These are phyloP conservation scores for Salminus brasiliensis DNA, from an alignment of 2,113 vertebrate genomes.

Conservation along the genomic window DNA sequence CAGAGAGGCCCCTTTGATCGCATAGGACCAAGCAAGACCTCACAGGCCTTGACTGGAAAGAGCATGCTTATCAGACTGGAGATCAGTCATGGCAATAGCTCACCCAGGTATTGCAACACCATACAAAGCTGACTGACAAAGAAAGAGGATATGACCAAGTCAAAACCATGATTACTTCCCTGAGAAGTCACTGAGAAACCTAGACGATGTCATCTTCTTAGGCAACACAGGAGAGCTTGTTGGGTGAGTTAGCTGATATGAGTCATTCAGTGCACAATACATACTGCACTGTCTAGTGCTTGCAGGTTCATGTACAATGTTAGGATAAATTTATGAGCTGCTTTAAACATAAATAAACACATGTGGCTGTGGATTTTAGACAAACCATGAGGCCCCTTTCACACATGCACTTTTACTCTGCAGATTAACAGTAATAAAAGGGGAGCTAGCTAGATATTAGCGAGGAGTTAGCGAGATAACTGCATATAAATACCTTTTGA, in stretches of 20 bases:
- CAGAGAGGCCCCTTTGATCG: not conserved
- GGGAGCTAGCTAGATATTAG: too few species aligned
- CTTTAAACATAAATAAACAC: too few species aligned
- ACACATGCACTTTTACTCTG: too few species aligned
- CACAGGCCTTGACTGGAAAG: constrained; percentile 35
- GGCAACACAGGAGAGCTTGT: constrained; percentile 3
- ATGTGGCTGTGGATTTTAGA: too few species aligned
- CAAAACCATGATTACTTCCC: constrained; percentile 20
- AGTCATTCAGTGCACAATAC: not conserved
- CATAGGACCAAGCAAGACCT: constrained; percentile 14
- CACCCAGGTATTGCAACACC: constrained; percentile 40
- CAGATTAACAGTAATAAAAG: too few species aligned
- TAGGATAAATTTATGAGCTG: not conserved
- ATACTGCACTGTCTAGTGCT: constrained; percentile 7
- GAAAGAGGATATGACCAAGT: constrained; percentile 16
- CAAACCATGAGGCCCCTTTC: too few species aligned
- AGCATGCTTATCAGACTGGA: constrained; percentile 29
- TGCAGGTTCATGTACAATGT: not conserved
- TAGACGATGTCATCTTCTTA: constrained; percentile 12
- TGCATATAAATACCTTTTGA: too few species aligned
- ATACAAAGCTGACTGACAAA: constrained; percentile 8
- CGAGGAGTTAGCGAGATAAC: too few species aligned
- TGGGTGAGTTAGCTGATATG: constrained; percentile 16
- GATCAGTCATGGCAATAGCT: constrained; percentile 42
- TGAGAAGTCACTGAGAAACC: not conserved